These are phyloP conservation scores for Parelbella ahira DNA, from an alignment of 2,888 invertebrate genomes.

Conservation along the genomic window DNA sequence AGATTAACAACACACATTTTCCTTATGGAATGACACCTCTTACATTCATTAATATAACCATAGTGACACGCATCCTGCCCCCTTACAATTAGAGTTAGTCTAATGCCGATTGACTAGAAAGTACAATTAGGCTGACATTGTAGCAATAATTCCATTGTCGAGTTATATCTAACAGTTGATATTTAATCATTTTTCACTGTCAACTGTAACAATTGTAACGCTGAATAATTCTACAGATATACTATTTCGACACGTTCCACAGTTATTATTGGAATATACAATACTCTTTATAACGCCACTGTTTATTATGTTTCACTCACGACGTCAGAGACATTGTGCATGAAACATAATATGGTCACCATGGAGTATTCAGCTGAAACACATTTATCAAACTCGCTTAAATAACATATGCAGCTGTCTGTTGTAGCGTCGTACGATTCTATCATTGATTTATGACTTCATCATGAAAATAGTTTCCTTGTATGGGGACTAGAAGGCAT, in stretches of 20 bases:
- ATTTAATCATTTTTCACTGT: constrained; percentile 3
- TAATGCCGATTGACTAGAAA: too few species aligned
- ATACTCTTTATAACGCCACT: too few species aligned
- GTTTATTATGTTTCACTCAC: too few species aligned
- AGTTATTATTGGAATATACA: too few species aligned
- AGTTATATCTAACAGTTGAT: too few species aligned
- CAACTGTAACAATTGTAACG: neutral
- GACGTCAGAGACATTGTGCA: constrained; percentile 4
- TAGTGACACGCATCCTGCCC: too few species aligned
- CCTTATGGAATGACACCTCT: neutral
- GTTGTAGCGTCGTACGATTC: constrained; percentile 61
- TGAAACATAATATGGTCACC: constrained; percentile 28
- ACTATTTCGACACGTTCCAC: too few species aligned
- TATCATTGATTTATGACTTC: constrained; percentile 72
- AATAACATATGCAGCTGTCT: constrained; percentile 64
- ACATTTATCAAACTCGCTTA: constrained; percentile 62
- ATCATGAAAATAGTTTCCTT: constrained; percentile 73
- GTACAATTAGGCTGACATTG: constrained; percentile 3
- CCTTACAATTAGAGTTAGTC: too few species aligned
- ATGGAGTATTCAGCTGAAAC: constrained; percentile 25
- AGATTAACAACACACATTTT: constrained; percentile 43
- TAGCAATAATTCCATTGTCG: constrained; percentile 5
- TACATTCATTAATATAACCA: too few species aligned
- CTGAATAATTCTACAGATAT: too few species aligned
- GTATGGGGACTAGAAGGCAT: constrained; percentile 39